Conservation (phyloP, 1,140 invertebrate species). For the Copidosoma floridanum region DNA sequence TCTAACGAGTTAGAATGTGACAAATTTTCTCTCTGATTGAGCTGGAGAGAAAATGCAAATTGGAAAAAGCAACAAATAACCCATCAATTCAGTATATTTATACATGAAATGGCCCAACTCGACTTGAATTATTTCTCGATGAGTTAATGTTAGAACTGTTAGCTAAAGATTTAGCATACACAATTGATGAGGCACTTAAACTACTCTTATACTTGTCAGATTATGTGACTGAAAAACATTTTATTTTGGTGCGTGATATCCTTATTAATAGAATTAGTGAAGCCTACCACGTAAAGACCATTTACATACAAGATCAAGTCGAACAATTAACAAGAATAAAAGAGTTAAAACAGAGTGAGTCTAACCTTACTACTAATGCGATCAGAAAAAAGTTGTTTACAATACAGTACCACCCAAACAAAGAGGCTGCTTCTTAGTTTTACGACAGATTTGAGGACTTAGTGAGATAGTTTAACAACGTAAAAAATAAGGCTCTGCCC, state of each 20-base stretch:
- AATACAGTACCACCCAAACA: background rate
- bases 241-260: slow-evolving; percentile 26
- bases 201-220: background rate
- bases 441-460: slow-evolving; percentile 12
- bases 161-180: too few relatives aligned
- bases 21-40: too few relatives aligned
- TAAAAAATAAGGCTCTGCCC: background rate
- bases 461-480: slow-evolving; percentile 3
- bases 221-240: slow-evolving; percentile 22
- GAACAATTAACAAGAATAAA: slow-evolving; percentile 9
- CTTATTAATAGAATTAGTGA: slow-evolving; percentile 19
- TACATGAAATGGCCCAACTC: too few relatives aligned
- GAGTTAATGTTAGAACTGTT: too few relatives aligned
- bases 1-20: too few relatives aligned
- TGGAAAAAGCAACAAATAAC: too few relatives aligned
- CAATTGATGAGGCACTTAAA: too few relatives aligned
- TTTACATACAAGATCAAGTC: background rate
- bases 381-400: slow-evolving; percentile 6
- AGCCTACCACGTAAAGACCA: slow-evolving; percentile 12
- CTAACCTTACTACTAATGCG: background rate
- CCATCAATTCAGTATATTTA: too few relatives aligned
- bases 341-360: slow-evolving; percentile 16
- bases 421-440: slow-evolving; percentile 16
- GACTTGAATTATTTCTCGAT: too few relatives aligned
- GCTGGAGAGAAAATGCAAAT: too few relatives aligned